Base-by-base conservation (phyloP, 37 sponge, comb jelly and placozoan species). In the Halisarca cf. caerulea region DNA sequence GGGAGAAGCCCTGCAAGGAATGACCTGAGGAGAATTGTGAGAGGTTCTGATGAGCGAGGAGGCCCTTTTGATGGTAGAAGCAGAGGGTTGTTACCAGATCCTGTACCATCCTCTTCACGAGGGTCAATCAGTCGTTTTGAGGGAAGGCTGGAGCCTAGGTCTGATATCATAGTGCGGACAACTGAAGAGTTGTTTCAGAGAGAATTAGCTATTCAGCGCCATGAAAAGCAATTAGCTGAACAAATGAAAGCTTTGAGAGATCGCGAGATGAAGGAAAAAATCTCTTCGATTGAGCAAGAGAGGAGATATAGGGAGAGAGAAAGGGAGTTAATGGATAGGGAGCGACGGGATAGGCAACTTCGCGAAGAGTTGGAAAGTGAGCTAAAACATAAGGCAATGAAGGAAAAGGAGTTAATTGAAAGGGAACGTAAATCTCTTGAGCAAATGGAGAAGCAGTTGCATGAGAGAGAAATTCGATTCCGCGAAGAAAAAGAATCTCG, bases 311-410 rank as follows among this genome's bases (percentile, higher is more conserved):
- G 83, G 45, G 84, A 90, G 64, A 83, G 79, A 39, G 91, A 86
- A 66, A 78, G 91, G 51, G 91, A 86, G 18, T 41, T 87, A 25
- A 42, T 83, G 35, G 87, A 88, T 34, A 55, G 83, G 7, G 85
- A 86, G 42, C 66, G 43, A 28, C 59, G 89, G 21, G 89, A 92
- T 33, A 40, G 88, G 7, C 89, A 83, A 38, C 32, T 82, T 1
- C 54, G 86, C 21, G 89, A 88, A 77, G 87, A 62, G 21, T 51
- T 85, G 35, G 86, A 86, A 78, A 42, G 86, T 54, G 83, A 85
- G 34, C 79, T 86, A 28, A 57, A 79, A 40, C 74, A 81, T 41
- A 73, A 85, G 9, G 90, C 82, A 43, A 66, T 34, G 47, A 80
- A 83, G 36, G 93, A 89, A 66, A 77, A 74, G 14, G 85, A 87